phyloP scores from a whole-genome alignment of 2,888 invertebrate species.

The Eupeodes luniger region DNA sequence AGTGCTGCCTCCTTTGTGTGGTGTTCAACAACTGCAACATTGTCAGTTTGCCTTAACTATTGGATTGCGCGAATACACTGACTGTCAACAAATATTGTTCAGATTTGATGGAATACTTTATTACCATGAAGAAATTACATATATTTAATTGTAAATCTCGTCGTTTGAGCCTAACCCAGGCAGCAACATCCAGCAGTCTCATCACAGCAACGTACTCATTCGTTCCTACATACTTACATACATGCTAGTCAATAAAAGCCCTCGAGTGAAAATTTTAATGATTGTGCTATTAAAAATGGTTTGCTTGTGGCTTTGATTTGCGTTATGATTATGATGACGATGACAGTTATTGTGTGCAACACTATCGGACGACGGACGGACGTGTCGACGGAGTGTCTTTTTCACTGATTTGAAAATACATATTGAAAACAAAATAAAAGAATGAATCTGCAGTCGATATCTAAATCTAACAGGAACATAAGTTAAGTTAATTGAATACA shows the following conservation, averaged over 20 bases:
- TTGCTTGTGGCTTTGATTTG: conserved; percentile 18
- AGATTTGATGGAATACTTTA: conserved; percentile 75
- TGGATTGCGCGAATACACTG: conserved; percentile 33
- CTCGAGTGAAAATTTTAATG: conserved; percentile 21
- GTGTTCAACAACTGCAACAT: conserved; percentile 51
- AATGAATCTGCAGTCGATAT: background rate
- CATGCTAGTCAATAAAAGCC: conserved; percentile 21
- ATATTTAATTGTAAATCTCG: conserved; percentile 72
- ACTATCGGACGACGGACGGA: conserved; percentile 34
- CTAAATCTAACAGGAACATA: background rate
- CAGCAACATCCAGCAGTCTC: background rate
- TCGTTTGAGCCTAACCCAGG: conserved; percentile 40
- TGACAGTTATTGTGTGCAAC: conserved; percentile 36
- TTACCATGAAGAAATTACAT: conserved; percentile 72
- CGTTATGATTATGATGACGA: conserved; percentile 21
- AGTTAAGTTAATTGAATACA: conserved; percentile 61
- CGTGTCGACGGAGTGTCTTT: conserved; percentile 56
- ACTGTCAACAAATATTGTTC: conserved; percentile 76
- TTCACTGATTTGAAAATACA: conserved; percentile 54
- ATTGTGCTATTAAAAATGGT: conserved; percentile 6
- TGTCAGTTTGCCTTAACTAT: conserved; percentile 33
- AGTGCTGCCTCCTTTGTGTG: conserved; percentile 45
- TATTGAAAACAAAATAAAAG: conserved; percentile 11
- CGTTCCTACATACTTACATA: background rate
- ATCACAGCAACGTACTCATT: background rate